Evolutionary conservation across 2,888 invertebrate genomes (phyloP).

Genomic region (Tachina fera): DNA sequence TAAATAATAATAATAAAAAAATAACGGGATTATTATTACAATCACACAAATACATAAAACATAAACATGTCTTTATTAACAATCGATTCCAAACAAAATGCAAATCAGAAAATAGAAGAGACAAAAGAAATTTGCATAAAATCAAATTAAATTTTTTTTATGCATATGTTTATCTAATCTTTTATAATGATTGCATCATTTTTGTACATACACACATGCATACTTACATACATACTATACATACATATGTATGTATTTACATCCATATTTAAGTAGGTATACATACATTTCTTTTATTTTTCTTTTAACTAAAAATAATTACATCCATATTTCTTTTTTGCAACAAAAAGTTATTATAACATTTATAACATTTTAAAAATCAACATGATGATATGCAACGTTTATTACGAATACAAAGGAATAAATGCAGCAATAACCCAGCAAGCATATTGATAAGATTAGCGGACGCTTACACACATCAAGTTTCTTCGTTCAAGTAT

Average conservation of each 20-base stretch:
- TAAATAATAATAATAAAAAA: neutral
- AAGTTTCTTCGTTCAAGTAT: too few species aligned
- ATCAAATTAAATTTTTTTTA: conserved; percentile 43
- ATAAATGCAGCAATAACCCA: too few species aligned
- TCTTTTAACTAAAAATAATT: conserved; percentile 23
- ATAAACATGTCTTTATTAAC: conserved; percentile 40
- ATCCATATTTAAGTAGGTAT: too few species aligned
- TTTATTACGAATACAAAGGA: neutral
- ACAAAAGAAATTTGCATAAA: conserved; percentile 62
- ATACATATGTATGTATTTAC: neutral
- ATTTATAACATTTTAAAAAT: neutral
- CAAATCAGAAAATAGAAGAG: conserved; percentile 10
- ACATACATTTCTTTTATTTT: neutral
- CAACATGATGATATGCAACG: conserved; percentile 8
- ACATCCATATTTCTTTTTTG: neutral
- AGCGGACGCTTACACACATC: too few species aligned
- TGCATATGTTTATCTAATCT: conserved; percentile 1
- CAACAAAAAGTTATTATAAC: conserved; percentile 4
- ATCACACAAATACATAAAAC: conserved; percentile 32
- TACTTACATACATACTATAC: neutral
- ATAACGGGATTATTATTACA: conserved; percentile 59
- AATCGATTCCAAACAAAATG: conserved; percentile 23
- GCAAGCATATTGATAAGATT: too few species aligned
- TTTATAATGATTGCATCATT: conserved; percentile 52
- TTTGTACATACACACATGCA: neutral